phyloP scores from a whole-genome alignment of 1,140 invertebrate species.

The Bombus terrestris region DNA sequence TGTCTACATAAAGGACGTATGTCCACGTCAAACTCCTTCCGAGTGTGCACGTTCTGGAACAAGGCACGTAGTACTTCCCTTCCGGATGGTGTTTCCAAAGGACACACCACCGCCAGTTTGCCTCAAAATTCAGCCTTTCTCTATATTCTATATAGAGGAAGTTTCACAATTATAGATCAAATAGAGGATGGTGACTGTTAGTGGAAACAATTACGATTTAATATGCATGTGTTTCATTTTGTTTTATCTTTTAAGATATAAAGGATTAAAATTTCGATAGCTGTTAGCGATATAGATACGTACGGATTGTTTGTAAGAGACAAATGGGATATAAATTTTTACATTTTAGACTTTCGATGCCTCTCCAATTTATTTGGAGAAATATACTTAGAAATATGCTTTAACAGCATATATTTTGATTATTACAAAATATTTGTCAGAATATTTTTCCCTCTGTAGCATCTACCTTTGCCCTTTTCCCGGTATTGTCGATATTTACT shows the following conservation, averaged over 20 bases:
- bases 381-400: no score
- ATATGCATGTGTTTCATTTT: no score
- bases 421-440: not conserved
- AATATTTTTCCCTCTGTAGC: no score
- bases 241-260: no score
- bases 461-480: not conserved
- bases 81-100: conserved; percentile 47
- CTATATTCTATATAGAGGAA: not conserved
- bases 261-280: no score
- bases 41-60: conserved; percentile 48
- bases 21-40: conserved; percentile 54
- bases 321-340: not conserved
- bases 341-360: not conserved
- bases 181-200: not conserved
- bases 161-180: not conserved
- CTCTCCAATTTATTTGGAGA: not conserved
- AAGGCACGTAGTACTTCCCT: conserved; percentile 39
- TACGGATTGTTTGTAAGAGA: no score
- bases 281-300: no score
- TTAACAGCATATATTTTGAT: not conserved
- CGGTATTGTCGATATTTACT: no score
- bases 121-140: not conserved
- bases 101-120: conserved; percentile 20
- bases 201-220: not conserved
- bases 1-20: conserved; percentile 28